Base-by-base conservation (phyloP, 1,140 invertebrate species). In the Brachionus calyciflorus region DNA sequence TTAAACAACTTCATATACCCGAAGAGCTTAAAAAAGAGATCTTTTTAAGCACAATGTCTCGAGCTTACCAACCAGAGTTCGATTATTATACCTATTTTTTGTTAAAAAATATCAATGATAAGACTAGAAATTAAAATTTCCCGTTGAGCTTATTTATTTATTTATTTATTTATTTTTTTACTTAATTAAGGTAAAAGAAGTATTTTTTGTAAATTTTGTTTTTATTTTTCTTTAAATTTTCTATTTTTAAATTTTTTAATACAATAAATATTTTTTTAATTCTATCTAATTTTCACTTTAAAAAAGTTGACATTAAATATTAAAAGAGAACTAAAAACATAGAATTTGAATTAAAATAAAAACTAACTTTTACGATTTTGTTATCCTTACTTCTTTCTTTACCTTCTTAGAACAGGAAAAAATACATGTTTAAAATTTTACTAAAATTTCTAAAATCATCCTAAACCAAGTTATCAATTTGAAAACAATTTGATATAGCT, bases 21-120 rank as follows among this genome's bases (percentile, higher is more conserved):
- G 21, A 46, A 14, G 33, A 44, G 17, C 24, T 65, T 9, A 65
- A 65, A 44, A 65, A 65, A 7, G 60, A 65, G 9, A 24, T 65
- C 24, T 65, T 65, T 26, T 65, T 44, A 21, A 65, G 17, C 24
- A 19, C 14, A 14, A 19, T 44, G 17, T 65, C 60, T 0, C 41
- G 30, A 65, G 30, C 17, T 12, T n/a, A n/a, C 19, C 10, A 60
- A 14, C 30, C 26, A 9, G 55, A 44, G 10, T 65, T 65, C 21
- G 60, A 65, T 44, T 65, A 44, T 65, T 24, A 26, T 37, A 44
- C 60, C 9, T 65, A 24, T 14, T 44, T 65, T 17, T 12, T 65
- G 41, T 44, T 44, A 21, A 44, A 65, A 24, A 21, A 19, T 65
- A 37, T 60, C 3, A 19, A 60, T 60, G 3, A 60, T 9, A 60